Percentiles rank a stretch among this genome's conserved stretches.
phyloP scores from a whole-genome alignment of 2,797 vertebrate species.

The Heliangelus exortis region DNA sequence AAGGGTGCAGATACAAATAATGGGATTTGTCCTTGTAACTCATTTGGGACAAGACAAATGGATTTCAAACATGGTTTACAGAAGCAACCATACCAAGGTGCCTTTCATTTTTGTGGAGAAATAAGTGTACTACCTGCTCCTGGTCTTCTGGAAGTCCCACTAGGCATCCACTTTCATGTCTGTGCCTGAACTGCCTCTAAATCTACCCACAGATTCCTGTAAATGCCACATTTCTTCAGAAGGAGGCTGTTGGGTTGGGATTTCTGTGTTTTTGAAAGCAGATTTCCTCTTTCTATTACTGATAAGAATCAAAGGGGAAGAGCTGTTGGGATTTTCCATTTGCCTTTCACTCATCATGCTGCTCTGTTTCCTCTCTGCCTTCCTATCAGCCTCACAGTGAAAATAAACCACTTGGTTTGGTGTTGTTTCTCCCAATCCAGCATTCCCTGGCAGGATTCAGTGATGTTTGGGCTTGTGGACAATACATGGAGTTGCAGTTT shows the following conservation, averaged over 20 bases:
- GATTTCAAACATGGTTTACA: neutral
- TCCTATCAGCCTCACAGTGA: neutral
- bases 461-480: neutral
- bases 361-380: constrained; percentile 6
- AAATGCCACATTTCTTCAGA: neutral
- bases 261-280: constrained; percentile 31
- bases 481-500: neutral
- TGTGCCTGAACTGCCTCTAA: neutral
- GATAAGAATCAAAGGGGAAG: constrained; percentile 21
- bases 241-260: neutral
- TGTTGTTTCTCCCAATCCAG: neutral
- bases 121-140: neutral
- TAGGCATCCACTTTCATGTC: neutral
- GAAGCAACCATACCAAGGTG: neutral
- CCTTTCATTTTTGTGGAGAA: neutral
- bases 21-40: neutral
- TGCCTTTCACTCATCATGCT: neutral
- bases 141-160: neutral
- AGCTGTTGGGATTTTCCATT: constrained; percentile 54
- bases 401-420: neutral
- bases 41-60: neutral
- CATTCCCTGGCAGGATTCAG: neutral
- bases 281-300: constrained; percentile 48
- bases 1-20: neutral
- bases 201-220: neutral